A percentile compares a stretch with the other conserved stretches of the same genome.
phyloP scores from a whole-genome alignment of 1,140 invertebrate species.

The Euglossa dilemma region DNA sequence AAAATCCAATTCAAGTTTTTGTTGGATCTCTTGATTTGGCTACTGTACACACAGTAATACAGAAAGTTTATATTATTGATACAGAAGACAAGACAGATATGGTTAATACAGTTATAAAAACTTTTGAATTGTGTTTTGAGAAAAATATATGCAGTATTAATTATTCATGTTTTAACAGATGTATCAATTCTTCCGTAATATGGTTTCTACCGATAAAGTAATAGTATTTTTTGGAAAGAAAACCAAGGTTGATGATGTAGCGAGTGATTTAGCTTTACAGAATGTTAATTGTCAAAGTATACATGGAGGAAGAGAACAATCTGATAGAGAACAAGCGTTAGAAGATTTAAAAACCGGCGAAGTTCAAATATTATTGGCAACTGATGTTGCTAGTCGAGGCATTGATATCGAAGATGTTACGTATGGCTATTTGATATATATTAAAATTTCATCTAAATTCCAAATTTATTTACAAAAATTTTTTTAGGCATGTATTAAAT shows the following conservation, averaged over 20 bases:
- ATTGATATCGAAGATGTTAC: conserved; percentile 96
- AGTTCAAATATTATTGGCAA: conserved; percentile 93
- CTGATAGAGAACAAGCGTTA: conserved; percentile 92
- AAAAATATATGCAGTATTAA: conserved; percentile 1
- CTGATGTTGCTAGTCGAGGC: conserved; percentile 96
- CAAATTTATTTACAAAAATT: background rate
- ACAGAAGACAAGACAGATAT: conserved; percentile 87
- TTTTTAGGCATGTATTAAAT: conserved; percentile 89
- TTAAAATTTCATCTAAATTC: background rate
- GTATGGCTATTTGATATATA: conserved; percentile 82
- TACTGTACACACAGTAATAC: conserved; percentile 91
- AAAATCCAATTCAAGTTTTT: conserved; percentile 93
- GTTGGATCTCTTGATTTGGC: conserved; percentile 93
- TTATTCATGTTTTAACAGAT: conserved; percentile 77
- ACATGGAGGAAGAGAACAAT: conserved; percentile 94
- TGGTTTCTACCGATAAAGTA: conserved; percentile 89
- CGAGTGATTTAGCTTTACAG: conserved; percentile 88
- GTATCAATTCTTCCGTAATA: conserved; percentile 84
- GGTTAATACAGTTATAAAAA: conserved; percentile 77
- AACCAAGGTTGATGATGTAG: conserved; percentile 89
- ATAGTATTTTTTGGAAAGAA: conserved; percentile 96
- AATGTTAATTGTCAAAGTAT: conserved; percentile 89
- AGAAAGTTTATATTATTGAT: conserved; percentile 88
- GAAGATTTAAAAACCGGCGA: conserved; percentile 90
- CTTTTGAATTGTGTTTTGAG: background rate